Evolutionary conservation across 2,113 vertebrate genomes (phyloP).

Genomic region (Dendropsophus ebraccatus): DNA sequence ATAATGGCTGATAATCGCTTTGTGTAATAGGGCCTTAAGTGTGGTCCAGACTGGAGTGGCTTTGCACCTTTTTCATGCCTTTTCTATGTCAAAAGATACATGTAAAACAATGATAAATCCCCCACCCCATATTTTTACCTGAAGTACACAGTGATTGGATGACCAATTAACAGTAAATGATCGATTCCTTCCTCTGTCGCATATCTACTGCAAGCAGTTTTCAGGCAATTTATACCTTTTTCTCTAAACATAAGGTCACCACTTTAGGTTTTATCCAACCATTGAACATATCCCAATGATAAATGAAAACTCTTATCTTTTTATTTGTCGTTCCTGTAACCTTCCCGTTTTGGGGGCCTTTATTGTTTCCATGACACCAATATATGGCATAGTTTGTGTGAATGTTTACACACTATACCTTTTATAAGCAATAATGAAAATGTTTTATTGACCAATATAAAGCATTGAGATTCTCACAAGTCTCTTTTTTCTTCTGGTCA

Average conservation of each 20-base stretch:
- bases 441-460: conserved; percentile 36
- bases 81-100: too few species aligned
- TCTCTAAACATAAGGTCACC: conserved; percentile 32
- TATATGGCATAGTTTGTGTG: conserved; percentile 21
- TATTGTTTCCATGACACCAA: conserved; percentile 37
- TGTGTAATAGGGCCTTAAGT: too few species aligned
- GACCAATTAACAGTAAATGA: neutral
- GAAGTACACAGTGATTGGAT: neutral
- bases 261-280: neutral
- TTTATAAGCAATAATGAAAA: conserved; percentile 5
- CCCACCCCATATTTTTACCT: neutral
- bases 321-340: conserved; percentile 18
- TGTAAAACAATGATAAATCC: too few species aligned
- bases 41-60: too few species aligned
- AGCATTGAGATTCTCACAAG: neutral
- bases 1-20: too few species aligned
- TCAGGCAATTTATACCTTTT: neutral
- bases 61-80: too few species aligned
- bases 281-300: neutral
- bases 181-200: neutral
- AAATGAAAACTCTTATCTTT: neutral
- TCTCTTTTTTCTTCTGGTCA: conserved; percentile 6
- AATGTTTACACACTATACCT: conserved; percentile 21
- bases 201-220: neutral
- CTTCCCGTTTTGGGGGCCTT: conserved; percentile 29